A percentile compares a stretch with the other conserved stretches of the same genome.
Evolutionary conservation across 2,113 vertebrate genomes (phyloP).

Genomic region (Xyliphius kryptos): DNA sequence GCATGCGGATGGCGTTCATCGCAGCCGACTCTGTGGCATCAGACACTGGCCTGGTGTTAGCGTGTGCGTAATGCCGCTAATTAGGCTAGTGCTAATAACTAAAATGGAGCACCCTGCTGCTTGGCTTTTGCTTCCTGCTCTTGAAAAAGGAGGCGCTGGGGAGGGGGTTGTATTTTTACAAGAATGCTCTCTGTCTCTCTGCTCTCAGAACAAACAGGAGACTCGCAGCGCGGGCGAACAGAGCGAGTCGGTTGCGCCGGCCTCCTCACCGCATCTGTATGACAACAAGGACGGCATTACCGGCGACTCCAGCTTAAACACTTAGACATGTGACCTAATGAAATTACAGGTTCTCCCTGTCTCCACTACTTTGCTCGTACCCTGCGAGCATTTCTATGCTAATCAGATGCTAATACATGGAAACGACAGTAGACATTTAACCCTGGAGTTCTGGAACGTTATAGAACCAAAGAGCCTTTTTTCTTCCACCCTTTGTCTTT

Average conservation of each 20-base stretch:
- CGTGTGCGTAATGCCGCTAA: conserved; percentile 16
- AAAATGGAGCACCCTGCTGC: conserved; percentile 29
- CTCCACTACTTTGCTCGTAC: conserved; percentile 45
- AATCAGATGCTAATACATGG: conserved; percentile 65
- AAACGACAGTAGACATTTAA: conserved; percentile 61
- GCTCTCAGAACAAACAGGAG: conserved; percentile 25
- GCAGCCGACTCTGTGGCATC: conserved; percentile 5
- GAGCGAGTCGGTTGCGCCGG: conserved; percentile 7
- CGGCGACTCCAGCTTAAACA: conserved; percentile 47
- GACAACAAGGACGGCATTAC: conserved; percentile 48
- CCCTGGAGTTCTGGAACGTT: conserved; percentile 44
- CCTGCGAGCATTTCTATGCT: conserved; percentile 58
- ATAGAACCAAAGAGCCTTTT: conserved; percentile 43
- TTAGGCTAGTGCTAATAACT: conserved; percentile 26
- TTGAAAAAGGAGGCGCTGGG: neutral
- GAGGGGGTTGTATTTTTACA: neutral
- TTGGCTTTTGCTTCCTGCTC: neutral
- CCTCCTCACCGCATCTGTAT: conserved; percentile 20
- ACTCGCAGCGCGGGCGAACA: no score
- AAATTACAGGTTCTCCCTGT: conserved; percentile 51
- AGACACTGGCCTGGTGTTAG: conserved; percentile 17
- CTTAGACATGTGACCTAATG: conserved; percentile 53
- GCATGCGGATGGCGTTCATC: neutral
- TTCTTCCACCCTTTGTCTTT: conserved; percentile 26
- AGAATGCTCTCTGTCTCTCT: neutral